Evolutionary conservation across 2,888 invertebrate species (phyloP).

Genomic region (Brachypalpus laphriformis): DNA sequence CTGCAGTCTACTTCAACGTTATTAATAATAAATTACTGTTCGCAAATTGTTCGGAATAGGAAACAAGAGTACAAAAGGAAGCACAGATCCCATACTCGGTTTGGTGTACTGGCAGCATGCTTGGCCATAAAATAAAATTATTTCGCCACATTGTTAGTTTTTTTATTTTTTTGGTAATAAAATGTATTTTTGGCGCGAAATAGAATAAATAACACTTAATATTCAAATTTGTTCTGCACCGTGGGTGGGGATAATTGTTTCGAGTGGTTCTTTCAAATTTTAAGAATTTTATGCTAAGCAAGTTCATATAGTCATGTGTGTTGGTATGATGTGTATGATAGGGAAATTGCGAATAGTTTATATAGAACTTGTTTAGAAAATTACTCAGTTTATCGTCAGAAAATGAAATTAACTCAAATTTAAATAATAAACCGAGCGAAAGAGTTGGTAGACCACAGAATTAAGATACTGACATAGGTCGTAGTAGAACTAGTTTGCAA

Average conservation of each 20-base stretch:
- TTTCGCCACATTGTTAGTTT: slow-evolving; percentile 16
- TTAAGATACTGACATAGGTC: no score
- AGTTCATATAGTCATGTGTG: no score
- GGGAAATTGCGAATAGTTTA: no score
- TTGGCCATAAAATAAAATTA: slow-evolving; percentile 34
- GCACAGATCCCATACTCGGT: neutral
- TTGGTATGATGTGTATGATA: no score
- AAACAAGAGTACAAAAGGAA: no score
- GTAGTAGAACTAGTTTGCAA: no score
- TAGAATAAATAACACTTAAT: slow-evolving; percentile 11
- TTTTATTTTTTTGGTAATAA: slow-evolving; percentile 10
- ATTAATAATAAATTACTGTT: slow-evolving; percentile 41
- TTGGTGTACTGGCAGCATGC: neutral
- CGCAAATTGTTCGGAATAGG: slow-evolving; percentile 14
- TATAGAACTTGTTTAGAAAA: no score
- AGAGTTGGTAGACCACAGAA: no score
- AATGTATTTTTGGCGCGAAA: slow-evolving; percentile 24
- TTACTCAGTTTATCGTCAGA: no score
- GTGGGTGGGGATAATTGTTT: neutral
- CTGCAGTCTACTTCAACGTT: slow-evolving; percentile 6
- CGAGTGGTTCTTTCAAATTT: neutral
- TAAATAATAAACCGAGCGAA: no score
- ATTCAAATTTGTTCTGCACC: neutral
- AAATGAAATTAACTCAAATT: no score
- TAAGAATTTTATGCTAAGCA: no score